Base-by-base conservation (phyloP, 2,797 vertebrate genomes). In the Hypotaenidia okinawae region DNA sequence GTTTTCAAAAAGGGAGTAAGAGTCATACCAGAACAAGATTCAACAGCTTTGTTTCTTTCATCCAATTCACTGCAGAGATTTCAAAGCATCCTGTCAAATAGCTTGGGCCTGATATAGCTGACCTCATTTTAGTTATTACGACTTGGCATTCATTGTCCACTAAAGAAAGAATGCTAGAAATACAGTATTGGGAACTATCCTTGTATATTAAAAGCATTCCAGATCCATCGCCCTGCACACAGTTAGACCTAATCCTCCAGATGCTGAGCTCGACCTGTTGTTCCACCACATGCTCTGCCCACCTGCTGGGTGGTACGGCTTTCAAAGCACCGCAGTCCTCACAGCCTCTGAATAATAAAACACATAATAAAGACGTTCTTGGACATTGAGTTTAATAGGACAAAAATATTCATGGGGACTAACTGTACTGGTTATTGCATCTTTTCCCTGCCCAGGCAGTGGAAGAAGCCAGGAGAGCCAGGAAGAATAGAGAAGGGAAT, bases 131-230 rank as follows among this genome's bases (percentile, higher is more conserved):
- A 54, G 68, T 94, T 76, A 76, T 69, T 93, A 79, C 32, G 9
- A 77, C 86, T 89, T 95, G 93, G 89, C 85, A 79, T 93, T 86
- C 32, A 24, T 73, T 77, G 32, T 70, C 52, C 33, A 87, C 55
- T 87, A 81, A 90, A 88, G 80, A 91, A 93, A 78, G n/a, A 86
- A 90, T n/a, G 12, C 59, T 90, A 70, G 63, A 91, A 93, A 88
- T 49, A 89, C 0, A 0, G 43, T 69, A 32, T 73, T 85, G 84
- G 85, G 86, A 95, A 30, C 74, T 95, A 90, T 68, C 55, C 52
- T 70, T 67, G n/a, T 39, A 90, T 91, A 94, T 87, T 41, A 58
- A 86, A 95, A 88, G 45, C 90, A 88, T 55, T 79, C 86, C 70
- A 87, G 86, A 78, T 93, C 90, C 89, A 52, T 49, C 57, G 24